Percentiles rank a stretch among this genome's conserved stretches.
Conservation (phyloP, 2,888 invertebrate genomes). For the Zaprionus bogoriensis region DNA sequence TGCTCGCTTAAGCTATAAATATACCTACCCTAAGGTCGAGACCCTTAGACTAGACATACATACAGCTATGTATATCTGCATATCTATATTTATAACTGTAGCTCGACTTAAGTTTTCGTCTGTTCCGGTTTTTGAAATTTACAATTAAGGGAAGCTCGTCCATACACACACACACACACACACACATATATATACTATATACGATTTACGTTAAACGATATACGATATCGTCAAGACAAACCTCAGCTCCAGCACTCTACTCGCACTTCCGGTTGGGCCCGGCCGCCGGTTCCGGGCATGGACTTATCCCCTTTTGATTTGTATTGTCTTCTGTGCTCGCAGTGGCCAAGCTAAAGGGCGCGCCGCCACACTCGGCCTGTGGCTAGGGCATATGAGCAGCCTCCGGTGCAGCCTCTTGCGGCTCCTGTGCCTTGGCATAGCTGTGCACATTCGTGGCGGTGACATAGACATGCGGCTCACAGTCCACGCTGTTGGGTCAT, state of each 20-base stretch:
- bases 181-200: constrained; percentile 9
- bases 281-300: constrained; percentile 5
- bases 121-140: constrained; percentile 50
- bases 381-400: constrained; percentile 50
- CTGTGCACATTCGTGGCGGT: constrained; percentile 32
- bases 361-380: constrained; percentile 11
- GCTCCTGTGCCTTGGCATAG: constrained; percentile 12
- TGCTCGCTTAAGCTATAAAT: not conserved
- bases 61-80: not conserved
- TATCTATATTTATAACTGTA: too few relatives aligned
- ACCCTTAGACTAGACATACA: not conserved
- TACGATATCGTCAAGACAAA: constrained; percentile 55
- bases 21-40: constrained; percentile 22
- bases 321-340: constrained; percentile 60
- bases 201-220: too few relatives aligned
- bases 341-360: constrained; percentile 14
- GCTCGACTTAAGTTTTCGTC: constrained; percentile 1
- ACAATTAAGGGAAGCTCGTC: constrained; percentile 72
- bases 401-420: constrained; percentile 3
- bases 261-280: constrained; percentile 3
- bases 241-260: constrained; percentile 19
- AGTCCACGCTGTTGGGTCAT: constrained; percentile 77
- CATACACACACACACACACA: constrained; percentile 26
- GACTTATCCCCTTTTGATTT: constrained; percentile 34
- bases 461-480: constrained; percentile 59